Conservation (phyloP, 2,797 vertebrate genomes). For the Phaenicophaeus curvirostris region DNA sequence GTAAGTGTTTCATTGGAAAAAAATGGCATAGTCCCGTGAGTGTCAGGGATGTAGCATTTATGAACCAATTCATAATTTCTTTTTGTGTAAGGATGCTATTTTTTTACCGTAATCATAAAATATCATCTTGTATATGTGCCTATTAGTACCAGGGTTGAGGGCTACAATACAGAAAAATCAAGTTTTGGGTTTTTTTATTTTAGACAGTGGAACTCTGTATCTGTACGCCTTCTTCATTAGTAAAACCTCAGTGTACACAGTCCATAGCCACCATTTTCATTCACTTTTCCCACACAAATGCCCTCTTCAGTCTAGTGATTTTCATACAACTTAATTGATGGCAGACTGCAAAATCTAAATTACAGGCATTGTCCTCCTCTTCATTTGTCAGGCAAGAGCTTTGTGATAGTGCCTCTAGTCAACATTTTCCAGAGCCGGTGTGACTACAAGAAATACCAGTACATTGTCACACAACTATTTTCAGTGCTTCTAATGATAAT, state of each 20-base stretch:
- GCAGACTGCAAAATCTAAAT: not conserved
- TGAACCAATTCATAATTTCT: conserved; percentile 60
- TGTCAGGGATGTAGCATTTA: conserved; percentile 61
- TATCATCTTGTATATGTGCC: conserved; percentile 51
- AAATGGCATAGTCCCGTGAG: conserved; percentile 32
- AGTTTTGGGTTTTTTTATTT: conserved; percentile 60
- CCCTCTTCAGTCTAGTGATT: not conserved
- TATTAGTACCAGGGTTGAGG: conserved; percentile 43
- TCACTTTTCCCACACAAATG: not conserved
- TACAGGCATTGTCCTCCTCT: not conserved
- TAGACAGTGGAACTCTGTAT: not conserved
- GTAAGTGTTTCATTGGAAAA: conserved; percentile 50
- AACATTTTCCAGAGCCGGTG: not conserved
- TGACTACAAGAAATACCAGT: not conserved
- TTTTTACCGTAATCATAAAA: conserved; percentile 65
- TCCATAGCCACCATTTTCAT: not conserved
- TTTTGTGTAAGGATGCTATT: conserved; percentile 49
- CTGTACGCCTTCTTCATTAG: conserved; percentile 45
- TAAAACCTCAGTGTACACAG: not conserved
- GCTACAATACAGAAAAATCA: conserved; percentile 32
- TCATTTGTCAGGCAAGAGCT: not conserved
- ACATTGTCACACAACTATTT: not conserved
- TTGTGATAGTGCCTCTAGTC: not conserved
- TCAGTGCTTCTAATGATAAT: not conserved
- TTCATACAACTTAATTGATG: not conserved